Evolutionary conservation across 2,797 vertebrate species (phyloP).

Genomic region (Gorsachius magnificus): DNA sequence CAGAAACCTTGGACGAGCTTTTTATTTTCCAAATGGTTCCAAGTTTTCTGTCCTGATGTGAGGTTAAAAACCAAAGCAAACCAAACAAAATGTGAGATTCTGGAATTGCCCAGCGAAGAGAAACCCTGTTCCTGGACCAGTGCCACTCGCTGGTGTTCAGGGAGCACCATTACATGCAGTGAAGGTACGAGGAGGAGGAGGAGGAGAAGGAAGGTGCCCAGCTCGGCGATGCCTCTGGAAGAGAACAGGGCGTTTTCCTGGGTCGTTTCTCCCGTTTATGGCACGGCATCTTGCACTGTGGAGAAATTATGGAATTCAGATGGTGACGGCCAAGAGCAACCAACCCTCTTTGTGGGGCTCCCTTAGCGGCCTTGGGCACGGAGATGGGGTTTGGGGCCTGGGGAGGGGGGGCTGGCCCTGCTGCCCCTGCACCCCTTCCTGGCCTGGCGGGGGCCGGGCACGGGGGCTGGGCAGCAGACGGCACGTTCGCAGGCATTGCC

Average conservation of each 20-base stretch:
- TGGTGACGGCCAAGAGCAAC: background rate
- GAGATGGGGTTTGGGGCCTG: background rate
- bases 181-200: too few species aligned
- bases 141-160: background rate
- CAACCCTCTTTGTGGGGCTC: too few species aligned
- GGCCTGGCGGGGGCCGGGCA: background rate
- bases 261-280: background rate
- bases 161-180: rapidly evolving
- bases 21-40: background rate
- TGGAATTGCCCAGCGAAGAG: background rate
- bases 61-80: background rate
- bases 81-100: background rate
- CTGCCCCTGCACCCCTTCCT: background rate
- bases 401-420: too few species aligned
- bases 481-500: background rate
- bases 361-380: rapidly evolving
- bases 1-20: background rate
- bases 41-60: background rate
- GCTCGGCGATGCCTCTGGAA: background rate
- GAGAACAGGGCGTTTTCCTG: rapidly evolving
- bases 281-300: background rate
- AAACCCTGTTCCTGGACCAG: background rate
- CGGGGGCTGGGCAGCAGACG: background rate
- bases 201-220: background rate
- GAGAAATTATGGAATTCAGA: background rate